Conservation (phyloP, 2,888 invertebrate species). For the Platycnemis pennipes region DNA sequence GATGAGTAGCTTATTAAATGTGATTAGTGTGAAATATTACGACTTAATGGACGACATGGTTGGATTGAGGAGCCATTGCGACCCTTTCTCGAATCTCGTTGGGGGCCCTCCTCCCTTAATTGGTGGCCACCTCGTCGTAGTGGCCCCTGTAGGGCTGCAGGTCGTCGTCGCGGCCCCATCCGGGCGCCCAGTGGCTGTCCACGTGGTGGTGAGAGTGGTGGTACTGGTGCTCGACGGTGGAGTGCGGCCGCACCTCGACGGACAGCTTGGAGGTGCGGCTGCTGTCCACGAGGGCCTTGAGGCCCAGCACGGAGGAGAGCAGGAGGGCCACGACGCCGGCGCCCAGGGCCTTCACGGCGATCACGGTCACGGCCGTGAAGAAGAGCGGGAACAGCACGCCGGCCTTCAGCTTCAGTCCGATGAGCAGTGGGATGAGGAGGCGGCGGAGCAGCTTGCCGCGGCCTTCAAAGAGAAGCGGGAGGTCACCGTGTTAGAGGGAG, state of each 20-base stretch:
- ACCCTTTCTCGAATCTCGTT: no score
- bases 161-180: constrained; percentile 49
- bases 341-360: constrained; percentile 85
- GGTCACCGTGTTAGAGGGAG: constrained; percentile 1
- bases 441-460: constrained; percentile 80
- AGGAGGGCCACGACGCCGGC: constrained; percentile 83
- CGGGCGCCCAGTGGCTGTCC: constrained; percentile 45
- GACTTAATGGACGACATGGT: no score
- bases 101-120: neutral
- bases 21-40: no score
- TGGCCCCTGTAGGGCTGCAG: constrained; percentile 33
- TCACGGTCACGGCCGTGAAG: constrained; percentile 82
- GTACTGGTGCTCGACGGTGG: constrained; percentile 78
- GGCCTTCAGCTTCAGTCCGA: constrained; percentile 84
- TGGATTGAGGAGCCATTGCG: no score
- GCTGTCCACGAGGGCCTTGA: constrained; percentile 72
- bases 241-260: constrained; percentile 76
- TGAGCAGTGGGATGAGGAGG: constrained; percentile 83
- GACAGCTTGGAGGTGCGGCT: constrained; percentile 68
- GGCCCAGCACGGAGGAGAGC: constrained; percentile 79
- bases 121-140: constrained; percentile 32
- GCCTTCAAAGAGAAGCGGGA: constrained; percentile 76
- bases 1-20: no score
- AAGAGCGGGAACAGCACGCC: constrained; percentile 83
- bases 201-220: constrained; percentile 69